A percentile compares a stretch with the other conserved stretches of the same genome.
Evolutionary conservation across 2,113 vertebrate genomes (phyloP).

Genomic region (Hippocampus abdominalis): DNA sequence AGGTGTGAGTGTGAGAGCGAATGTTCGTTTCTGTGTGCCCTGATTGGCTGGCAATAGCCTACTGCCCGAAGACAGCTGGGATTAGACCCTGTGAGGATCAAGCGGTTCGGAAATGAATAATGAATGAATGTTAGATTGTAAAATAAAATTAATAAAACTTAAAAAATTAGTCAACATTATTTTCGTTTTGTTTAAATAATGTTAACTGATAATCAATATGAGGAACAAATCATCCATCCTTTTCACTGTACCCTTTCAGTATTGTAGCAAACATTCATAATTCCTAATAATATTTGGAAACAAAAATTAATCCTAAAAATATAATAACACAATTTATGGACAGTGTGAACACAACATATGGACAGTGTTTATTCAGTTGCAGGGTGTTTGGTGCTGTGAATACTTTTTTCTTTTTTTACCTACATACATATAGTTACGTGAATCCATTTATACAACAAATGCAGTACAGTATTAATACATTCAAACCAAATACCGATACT

Average conservation of each 20-base stretch:
- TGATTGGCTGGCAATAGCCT: too few relatives aligned
- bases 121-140: too few relatives aligned
- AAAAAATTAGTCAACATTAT: neutral
- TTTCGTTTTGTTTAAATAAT: neutral
- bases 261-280: neutral
- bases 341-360: neutral
- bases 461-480: neutral
- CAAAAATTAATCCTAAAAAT: too few relatives aligned
- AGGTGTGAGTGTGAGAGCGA: too few relatives aligned
- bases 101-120: too few relatives aligned
- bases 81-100: too few relatives aligned
- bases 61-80: too few relatives aligned
- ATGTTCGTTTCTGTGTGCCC: too few relatives aligned
- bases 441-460: neutral
- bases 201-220: neutral
- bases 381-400: neutral
- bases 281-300: neutral
- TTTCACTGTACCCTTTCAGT: neutral
- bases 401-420: neutral
- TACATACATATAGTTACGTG: neutral
- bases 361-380: neutral
- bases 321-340: neutral
- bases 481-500: neutral
- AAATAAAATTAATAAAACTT: too few relatives aligned
- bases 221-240: neutral